A percentile compares a stretch with the other conserved stretches of the same genome.
phyloP scores from a whole-genome alignment of 2,888 invertebrate species.

The Calliphora vomitoria region DNA sequence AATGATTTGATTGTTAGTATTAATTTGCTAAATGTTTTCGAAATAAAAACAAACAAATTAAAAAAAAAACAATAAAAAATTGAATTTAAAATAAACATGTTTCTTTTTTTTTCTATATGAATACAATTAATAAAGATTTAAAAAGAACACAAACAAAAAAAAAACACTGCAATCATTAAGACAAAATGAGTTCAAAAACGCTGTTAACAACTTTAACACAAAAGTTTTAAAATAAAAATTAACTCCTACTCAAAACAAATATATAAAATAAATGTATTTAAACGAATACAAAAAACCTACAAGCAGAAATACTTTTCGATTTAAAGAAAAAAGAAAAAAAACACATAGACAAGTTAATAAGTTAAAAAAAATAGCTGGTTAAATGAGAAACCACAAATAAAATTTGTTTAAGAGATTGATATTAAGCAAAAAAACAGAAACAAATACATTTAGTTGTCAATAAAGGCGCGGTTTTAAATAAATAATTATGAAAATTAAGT shows the following conservation, averaged over 20 bases:
- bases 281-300: slow-evolving; percentile 20
- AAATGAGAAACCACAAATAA: not conserved
- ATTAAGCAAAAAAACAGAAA: not conserved
- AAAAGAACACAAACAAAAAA: slow-evolving; percentile 28
- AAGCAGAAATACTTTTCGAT: not conserved
- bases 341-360: slow-evolving; percentile 29
- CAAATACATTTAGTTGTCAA: slow-evolving; percentile 10
- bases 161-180: not conserved
- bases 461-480: slow-evolving; percentile 45
- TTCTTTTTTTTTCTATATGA: slow-evolving; percentile 43
- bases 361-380: not conserved
- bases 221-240: slow-evolving; percentile 10
- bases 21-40: slow-evolving; percentile 71
- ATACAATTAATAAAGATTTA: slow-evolving; percentile 59
- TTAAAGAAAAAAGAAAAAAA: not conserved
- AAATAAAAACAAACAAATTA: slow-evolving; percentile 36
- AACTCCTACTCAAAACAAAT: slow-evolving; percentile 58
- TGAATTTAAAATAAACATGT: slow-evolving; percentile 41
- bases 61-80: slow-evolving; percentile 21
- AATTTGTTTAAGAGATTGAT: slow-evolving; percentile 23
- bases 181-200: slow-evolving; percentile 65
- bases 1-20: slow-evolving; percentile 69
- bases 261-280: slow-evolving; percentile 16
- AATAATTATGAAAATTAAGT: not conserved
- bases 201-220: slow-evolving; percentile 57